These are phyloP conservation scores for Menura novaehollandiae DNA, from an alignment of 2,113 vertebrate genomes.

Conservation along the genomic window DNA sequence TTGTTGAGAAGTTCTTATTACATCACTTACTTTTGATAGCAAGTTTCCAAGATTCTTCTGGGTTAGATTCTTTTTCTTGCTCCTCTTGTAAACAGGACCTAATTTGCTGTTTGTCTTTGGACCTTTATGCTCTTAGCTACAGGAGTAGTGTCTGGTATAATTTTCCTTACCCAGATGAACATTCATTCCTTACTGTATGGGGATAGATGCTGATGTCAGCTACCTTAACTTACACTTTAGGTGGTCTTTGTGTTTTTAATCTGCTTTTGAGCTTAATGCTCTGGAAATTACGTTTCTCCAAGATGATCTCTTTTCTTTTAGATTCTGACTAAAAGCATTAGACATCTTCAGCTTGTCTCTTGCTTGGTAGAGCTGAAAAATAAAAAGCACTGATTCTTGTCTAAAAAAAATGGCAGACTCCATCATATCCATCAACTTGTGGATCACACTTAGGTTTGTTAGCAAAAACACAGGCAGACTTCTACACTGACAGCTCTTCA, in stretches of 20 bases:
- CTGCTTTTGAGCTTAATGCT: not conserved
- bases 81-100: not conserved
- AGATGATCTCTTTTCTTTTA: not conserved
- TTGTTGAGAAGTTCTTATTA: not conserved
- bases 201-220: not conserved
- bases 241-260: not conserved
- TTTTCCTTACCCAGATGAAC: not conserved
- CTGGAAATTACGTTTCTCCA: not conserved
- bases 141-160: not conserved
- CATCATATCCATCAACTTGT: not conserved
- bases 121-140: not conserved
- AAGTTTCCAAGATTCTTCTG: not conserved
- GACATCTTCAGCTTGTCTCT: not conserved
- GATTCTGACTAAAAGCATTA: not conserved
- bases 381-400: not conserved
- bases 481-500: not conserved
- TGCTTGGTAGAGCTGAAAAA: not conserved
- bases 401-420: not conserved
- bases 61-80: not conserved
- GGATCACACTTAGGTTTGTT: not conserved
- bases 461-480: conserved; percentile 11
- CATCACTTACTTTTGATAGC: not conserved
- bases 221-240: not conserved
- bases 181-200: not conserved
- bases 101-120: not conserved